Evolutionary conservation across 2,888 invertebrate genomes (phyloP), one percentile per base, ranked within the genome.

Genomic region (Sminthurinus aureus): DNA sequence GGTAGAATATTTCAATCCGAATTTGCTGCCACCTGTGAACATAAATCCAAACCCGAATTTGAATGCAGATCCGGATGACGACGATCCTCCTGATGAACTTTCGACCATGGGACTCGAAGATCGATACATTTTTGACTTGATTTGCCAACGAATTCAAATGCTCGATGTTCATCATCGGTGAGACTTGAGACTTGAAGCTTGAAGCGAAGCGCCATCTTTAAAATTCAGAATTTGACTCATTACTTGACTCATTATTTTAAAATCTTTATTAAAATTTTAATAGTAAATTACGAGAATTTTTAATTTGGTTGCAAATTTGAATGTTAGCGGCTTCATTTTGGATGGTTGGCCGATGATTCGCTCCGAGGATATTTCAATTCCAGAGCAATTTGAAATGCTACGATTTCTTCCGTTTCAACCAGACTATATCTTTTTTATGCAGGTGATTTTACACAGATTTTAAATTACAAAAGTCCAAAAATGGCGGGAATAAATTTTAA

Each of bases 271-370:
- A 58, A 58, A 58, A 58, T 58, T 12, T 12, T 76, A 26, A 38
- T 18, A 3, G 15, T 9, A 64, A 74, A n/a, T 52, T 22, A 74
- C 18, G 75, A 20, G 58, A 83, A 71, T 20, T 64, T 18, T 15
- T 20, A 18, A 22, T 73, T 22, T 71, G n/a, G n/a, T n/a, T n/a
- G n/a, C n/a, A n/a, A n/a, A n/a, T n/a, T n/a, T n/a, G n/a, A 8
- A n/a, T n/a, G n/a, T n/a, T 52, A 86, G 93, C 89, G 94, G 94
- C 12, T 94, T 93, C 91, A 91, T 94, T 2, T 89, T 94, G 86
- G 93, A 93, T 83, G 94, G 93, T 11, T 90, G 94, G 85, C 94
- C 94, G 24, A 89, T 94, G 66, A 91, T 94, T n/a, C 91, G 92
- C 2, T 91, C 90, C 82, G 87, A 89, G 81, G 91, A 91, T 83